These are phyloP conservation scores for Coelopa pilipes DNA, from an alignment of 2,888 invertebrate species.

Conservation along the genomic window DNA sequence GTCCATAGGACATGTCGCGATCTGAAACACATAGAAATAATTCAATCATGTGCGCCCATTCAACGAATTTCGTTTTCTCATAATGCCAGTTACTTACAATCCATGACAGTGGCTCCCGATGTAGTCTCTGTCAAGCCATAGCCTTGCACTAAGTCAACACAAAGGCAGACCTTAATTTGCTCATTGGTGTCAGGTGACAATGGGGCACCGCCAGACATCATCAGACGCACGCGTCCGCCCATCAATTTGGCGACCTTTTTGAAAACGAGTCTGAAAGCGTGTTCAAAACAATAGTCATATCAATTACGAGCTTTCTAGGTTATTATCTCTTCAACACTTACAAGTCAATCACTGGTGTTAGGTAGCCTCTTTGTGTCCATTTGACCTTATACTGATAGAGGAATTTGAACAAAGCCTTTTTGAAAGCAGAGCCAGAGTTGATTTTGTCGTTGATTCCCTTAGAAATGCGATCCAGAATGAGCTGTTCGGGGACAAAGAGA, in stretches of 20 bases:
- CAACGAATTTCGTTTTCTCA: not conserved
- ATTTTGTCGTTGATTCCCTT: slow-evolving; percentile 97
- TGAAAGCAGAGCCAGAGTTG: slow-evolving; percentile 80
- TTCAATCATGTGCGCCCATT: not conserved
- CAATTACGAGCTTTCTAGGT: not conserved
- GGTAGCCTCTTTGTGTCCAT: slow-evolving; percentile 85
- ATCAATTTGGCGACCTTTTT: slow-evolving; percentile 73
- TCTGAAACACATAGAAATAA: slow-evolving; percentile 44
- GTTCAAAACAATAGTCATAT: too few relatives aligned
- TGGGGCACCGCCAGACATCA: slow-evolving; percentile 95
- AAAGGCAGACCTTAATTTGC: slow-evolving; percentile 91
- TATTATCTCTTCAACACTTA: slow-evolving; percentile 54
- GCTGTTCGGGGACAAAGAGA: slow-evolving; percentile 67
- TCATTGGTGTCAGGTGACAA: slow-evolving; percentile 94
- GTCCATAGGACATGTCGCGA: slow-evolving; percentile 73
- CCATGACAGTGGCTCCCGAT: slow-evolving; percentile 90
- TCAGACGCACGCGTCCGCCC: slow-evolving; percentile 88
- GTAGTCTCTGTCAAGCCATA: slow-evolving; percentile 98
- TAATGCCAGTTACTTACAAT: slow-evolving; percentile 69
- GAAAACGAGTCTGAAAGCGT: slow-evolving; percentile 59
- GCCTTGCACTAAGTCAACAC: slow-evolving; percentile 90
- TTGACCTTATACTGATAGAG: slow-evolving; percentile 92
- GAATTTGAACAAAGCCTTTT: slow-evolving; percentile 90
- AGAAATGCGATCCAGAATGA: slow-evolving; percentile 96
- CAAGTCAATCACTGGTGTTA: slow-evolving; percentile 80